Evolutionary conservation across 2,888 invertebrate species (phyloP).

Genomic region (Cylloceria caligata): DNA sequence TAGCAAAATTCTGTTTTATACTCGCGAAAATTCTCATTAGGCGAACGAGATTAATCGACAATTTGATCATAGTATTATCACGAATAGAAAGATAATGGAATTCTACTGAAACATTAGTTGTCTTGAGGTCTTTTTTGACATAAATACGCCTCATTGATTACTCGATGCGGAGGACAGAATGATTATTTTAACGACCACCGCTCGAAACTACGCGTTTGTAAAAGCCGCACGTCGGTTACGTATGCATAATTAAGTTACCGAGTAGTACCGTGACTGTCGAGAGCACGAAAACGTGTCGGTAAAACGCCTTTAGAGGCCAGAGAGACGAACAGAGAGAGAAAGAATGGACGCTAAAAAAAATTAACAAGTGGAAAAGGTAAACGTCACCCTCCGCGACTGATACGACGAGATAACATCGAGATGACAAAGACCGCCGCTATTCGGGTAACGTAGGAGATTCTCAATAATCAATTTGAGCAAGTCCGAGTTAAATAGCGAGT

Average conservation of each 20-base stretch:
- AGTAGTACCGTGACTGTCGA: background rate
- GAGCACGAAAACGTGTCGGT: constrained; percentile 13
- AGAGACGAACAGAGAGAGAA: background rate
- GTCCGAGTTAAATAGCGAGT: background rate
- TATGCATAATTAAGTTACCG: constrained; percentile 10
- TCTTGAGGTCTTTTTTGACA: constrained; percentile 11
- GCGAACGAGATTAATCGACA: background rate
- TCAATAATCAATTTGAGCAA: background rate
- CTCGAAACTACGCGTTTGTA: background rate
- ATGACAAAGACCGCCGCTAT: background rate
- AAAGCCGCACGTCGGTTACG: constrained; percentile 1
- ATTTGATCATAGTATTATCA: background rate
- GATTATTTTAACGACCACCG: background rate
- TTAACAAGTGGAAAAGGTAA: background rate
- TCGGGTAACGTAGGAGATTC: background rate
- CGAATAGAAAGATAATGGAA: background rate
- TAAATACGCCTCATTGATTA: background rate
- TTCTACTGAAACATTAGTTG: constrained; percentile 9
- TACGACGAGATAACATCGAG: background rate
- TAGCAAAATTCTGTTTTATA: background rate
- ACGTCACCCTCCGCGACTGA: background rate
- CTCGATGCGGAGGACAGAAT: background rate
- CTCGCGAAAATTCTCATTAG: background rate
- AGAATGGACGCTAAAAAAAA: constrained; percentile 7
- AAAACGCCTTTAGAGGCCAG: background rate